Percentiles rank a stretch among this genome's conserved stretches.
Conservation (phyloP, 2,888 invertebrate species). For the Stegana nigrithorax region DNA sequence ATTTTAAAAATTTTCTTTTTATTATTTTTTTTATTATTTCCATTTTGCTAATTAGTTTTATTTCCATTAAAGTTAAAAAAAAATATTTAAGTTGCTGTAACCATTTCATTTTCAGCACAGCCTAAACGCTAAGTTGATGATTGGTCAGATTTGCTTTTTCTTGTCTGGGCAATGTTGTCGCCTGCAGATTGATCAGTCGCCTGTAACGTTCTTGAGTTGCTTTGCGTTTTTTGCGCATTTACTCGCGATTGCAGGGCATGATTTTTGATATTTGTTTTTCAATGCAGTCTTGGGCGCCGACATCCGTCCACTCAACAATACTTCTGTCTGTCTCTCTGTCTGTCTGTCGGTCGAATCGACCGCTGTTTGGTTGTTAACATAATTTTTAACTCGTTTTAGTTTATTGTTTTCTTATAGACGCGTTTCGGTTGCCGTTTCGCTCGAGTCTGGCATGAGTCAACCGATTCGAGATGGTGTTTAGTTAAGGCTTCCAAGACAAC, state of each 20-base stretch:
- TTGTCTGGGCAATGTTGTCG: no score
- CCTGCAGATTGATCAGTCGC: constrained; percentile 13
- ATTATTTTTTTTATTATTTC: no score
- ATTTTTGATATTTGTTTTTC: background rate
- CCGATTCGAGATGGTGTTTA: background rate
- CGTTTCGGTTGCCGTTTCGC: background rate
- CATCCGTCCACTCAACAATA: background rate
- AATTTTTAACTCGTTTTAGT: background rate
- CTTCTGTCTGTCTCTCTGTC: background rate
- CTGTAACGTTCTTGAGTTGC: constrained; percentile 43
- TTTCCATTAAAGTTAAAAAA: no score
- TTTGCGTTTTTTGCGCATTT: constrained; percentile 27
- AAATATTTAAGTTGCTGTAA: no score
- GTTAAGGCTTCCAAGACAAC: no score
- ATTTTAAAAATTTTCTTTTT: no score
- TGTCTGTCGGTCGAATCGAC: background rate
- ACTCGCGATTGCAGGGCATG: constrained; percentile 8
- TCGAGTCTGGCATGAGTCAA: constrained; percentile 1
- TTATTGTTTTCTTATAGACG: background rate
- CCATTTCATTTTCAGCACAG: no score
- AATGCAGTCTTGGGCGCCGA: background rate
- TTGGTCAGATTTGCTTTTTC: no score
- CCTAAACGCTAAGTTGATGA: no score
- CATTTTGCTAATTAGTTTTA: no score
- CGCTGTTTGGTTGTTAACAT: background rate